Conservation (phyloP, 2,113 vertebrate species). For the Chauna torquata region DNA sequence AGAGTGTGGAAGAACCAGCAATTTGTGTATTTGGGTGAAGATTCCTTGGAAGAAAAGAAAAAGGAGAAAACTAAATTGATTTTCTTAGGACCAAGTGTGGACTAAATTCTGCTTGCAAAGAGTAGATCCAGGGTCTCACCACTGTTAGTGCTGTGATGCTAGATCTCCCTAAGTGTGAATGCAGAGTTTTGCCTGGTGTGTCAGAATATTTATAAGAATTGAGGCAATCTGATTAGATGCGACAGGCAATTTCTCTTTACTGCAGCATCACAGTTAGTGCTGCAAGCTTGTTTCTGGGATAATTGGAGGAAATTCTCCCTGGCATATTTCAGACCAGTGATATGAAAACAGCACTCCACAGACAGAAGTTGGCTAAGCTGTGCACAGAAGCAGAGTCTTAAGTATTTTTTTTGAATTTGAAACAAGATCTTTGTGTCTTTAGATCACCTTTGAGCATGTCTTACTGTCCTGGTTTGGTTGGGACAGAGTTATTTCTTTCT, state of each 20-base stretch:
- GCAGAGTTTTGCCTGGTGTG: neutral
- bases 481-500: neutral
- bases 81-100: neutral
- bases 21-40: neutral
- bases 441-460: neutral
- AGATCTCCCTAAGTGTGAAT: neutral
- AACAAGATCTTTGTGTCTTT: neutral
- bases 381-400: neutral
- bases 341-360: neutral
- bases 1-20: neutral
- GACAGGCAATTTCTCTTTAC: neutral
- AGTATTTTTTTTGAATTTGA: neutral
- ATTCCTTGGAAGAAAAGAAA: neutral
- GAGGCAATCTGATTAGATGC: neutral
- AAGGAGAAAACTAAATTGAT: neutral
- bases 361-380: rapidly evolving
- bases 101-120: neutral
- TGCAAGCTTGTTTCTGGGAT: neutral
- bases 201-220: neutral
- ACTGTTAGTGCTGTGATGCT: neutral
- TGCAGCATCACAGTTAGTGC: neutral
- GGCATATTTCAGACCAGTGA: neutral
- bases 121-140: neutral
- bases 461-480: neutral
- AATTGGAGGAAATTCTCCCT: neutral